Base-by-base conservation (phyloP, 2,888 invertebrate genomes). In the Trisateles emortualis region DNA sequence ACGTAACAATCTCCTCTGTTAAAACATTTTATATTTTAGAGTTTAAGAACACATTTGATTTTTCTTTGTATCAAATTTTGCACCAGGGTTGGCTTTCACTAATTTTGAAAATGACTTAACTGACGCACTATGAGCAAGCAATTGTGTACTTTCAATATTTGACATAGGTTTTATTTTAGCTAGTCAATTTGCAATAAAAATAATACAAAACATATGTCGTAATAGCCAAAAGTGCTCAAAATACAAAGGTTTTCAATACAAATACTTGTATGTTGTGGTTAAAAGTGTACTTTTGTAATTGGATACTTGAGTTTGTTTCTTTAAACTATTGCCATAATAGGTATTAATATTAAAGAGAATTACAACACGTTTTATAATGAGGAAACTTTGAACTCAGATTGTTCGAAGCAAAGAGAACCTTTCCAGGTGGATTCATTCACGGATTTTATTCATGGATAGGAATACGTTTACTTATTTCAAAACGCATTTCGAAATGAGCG, bases 141-240 rank as follows among this genome's bases (percentile, higher is more conserved):
- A 54, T 38, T 39, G 4, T 46, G 4, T 1, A 13, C 14, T 30
- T 2, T 4, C 4, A 0, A 0, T 0, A 0, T 36, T 24, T 0
- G 0, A 0, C 0, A 19, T 36, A 56, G 33, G 22, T n/a, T 1
- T 48, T 4, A 46, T 3, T 51, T 36, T 62, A 0, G n/a, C 1
- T 4, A n/a, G 1, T 17, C 0, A n/a, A 6, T 35, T 29, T 29
- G 55, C 59, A 64, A 57, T 38, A 48, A 47, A 52, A 42, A 64
- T 76, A 59, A 64, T 68, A 72, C 65, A 76, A 70, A 86, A 80
- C 86, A 86, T 88, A 87, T 86, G 88, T 76, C n/a, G 74, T 10
- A 73, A 68, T 62, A 69, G 74, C 77, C 78, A 74, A 78, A 80
- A 83, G 72, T 69, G 64, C 76, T 79, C 78, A 47, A 59, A 69